Evolutionary conservation across 1,140 invertebrate genomes (phyloP), one percentile per base, ranked within the genome.

Genomic region (Caenorhabditis briggsae): DNA sequence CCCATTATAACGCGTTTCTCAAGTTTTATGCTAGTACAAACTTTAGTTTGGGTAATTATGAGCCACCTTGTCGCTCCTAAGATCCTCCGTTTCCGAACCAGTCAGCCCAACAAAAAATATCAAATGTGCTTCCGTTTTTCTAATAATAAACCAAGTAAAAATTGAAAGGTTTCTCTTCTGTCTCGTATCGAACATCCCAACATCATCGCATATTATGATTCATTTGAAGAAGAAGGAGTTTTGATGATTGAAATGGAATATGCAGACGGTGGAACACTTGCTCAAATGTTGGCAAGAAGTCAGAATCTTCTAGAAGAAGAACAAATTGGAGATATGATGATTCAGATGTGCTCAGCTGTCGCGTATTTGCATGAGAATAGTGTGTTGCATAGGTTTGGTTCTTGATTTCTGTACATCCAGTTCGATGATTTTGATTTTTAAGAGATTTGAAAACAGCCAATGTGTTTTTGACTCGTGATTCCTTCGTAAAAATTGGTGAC

Each of bases 241-340:
- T 92, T 96, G 8, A 95, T 95, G 93, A 96, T 96, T 86, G 95
- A 96, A 93, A 96, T 96, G 95, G 95, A 96, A 91, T 96, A 95
- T 92, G 95, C 95, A 20, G 95, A 96, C 92, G 95, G 95, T 25
- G 95, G 94, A 46, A 96, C 95, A 2, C 89, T 96, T 82, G 94
- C 94, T 5, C 95, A 96, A 89, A 94, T 94, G 86, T 93, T 96
- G 5, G 90, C 94, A 9, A 93, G 93, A 87, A 91, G 93, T n/a
- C 92, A 93, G 7, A 92, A 91, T 16, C 91, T 92, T 6, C 82
- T 95, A 14, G 93, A 94, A 59, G 95, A 96, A 92, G 84, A 83
- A 7, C 94, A 95, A 88, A 94, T 95, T 74, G 92, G 95, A 23
- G 90, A 93, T 5, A 93, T 95, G 65, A 95, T 96, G 89, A 93